A percentile compares a stretch with the other conserved stretches of the same genome.
These are phyloP conservation scores for Drosophila yooni DNA, from an alignment of 2,888 invertebrate species.

Conservation along the genomic window DNA sequence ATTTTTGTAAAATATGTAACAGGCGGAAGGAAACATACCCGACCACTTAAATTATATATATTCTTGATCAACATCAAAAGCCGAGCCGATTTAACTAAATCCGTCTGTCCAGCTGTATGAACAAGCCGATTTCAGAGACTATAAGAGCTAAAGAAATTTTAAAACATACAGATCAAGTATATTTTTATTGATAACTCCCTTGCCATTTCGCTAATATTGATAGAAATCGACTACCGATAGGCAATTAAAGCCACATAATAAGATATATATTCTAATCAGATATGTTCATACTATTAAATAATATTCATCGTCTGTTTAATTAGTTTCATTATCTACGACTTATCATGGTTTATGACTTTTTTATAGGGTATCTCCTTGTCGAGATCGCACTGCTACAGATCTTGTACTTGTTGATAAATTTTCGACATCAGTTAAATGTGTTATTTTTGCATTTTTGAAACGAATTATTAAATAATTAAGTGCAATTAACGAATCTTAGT, in stretches of 20 bases:
- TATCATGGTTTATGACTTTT: not conserved
- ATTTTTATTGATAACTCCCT: not conserved
- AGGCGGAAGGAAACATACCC: not conserved
- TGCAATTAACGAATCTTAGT: constrained; percentile 30
- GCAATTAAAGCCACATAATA: not conserved
- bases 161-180: not conserved
- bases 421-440: constrained; percentile 23
- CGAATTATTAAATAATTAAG: constrained; percentile 58
- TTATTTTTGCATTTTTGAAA: constrained; percentile 41
- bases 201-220: not conserved
- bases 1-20: not conserved
- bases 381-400: too few relatives aligned
- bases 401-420: not conserved
- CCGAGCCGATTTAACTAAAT: too few relatives aligned
- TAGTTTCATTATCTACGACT: not conserved
- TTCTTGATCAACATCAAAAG: not conserved
- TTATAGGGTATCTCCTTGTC: not conserved
- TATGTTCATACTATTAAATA: not conserved
- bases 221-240: not conserved
- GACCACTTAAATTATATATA: not conserved
- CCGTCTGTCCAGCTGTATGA: not conserved
- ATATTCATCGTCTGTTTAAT: not conserved
- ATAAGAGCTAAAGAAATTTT: not conserved
- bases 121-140: not conserved
- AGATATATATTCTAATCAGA: not conserved